phyloP scores from a whole-genome alignment of 1,140 invertebrate species.

The Dendrolimus punctatus region DNA sequence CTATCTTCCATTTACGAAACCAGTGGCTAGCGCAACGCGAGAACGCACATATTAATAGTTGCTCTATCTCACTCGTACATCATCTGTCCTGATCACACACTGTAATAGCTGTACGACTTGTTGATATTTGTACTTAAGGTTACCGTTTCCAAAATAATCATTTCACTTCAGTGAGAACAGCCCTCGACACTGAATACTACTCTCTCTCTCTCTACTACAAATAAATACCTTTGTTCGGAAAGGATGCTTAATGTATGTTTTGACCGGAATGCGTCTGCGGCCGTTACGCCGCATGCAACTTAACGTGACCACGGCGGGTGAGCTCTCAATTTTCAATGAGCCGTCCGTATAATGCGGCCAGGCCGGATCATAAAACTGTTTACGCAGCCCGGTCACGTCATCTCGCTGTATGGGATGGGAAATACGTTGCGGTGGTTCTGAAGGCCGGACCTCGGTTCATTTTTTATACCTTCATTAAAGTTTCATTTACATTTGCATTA shows the following conservation, averaged over 20 bases:
- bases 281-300: background rate
- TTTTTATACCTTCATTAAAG: background rate
- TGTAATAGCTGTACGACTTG: no score
- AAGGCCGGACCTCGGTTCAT: constrained; percentile 8
- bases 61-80: no score
- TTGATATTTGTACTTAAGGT: no score
- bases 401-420: constrained; percentile 13
- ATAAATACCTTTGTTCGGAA: background rate
- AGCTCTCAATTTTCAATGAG: constrained; percentile 17
- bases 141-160: no score
- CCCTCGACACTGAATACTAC: no score
- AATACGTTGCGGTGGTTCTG: constrained; percentile 10
- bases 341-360: constrained; percentile 1
- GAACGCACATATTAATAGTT: no score
- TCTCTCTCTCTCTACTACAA: no score
- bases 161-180: no score
- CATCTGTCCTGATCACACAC: no score
- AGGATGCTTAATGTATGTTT: background rate
- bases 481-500: no score
- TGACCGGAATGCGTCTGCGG: background rate
- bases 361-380: constrained; percentile 8
- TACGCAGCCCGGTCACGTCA: constrained; percentile 15
- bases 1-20: no score
- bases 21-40: no score
- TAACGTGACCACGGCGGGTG: constrained; percentile 2